A percentile compares a stretch with the other conserved stretches of the same genome.
phyloP scores from a whole-genome alignment of 2,888 invertebrate genomes.

The Podotricha telesiphe region DNA sequence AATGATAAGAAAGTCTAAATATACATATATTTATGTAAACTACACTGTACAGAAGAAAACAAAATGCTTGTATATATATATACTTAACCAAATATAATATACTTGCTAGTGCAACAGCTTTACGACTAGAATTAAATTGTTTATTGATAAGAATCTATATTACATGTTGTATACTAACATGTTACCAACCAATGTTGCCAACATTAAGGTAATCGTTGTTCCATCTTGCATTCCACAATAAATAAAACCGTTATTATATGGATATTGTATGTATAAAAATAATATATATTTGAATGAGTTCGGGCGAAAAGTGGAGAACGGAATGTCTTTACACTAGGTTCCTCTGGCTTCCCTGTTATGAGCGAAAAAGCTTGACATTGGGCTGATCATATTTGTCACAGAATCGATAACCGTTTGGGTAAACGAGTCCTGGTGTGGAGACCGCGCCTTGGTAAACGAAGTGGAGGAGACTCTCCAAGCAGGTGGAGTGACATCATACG shows the following conservation, averaged over 20 bases:
- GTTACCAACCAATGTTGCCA: too few relatives aligned
- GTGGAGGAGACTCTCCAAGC: too few relatives aligned
- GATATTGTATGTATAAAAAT: background rate
- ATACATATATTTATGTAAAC: background rate
- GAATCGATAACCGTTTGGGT: too few relatives aligned
- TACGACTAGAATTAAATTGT: constrained; percentile 37
- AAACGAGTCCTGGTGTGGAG: too few relatives aligned
- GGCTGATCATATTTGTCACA: too few relatives aligned
- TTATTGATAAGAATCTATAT: constrained; percentile 43
- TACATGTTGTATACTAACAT: constrained; percentile 35
- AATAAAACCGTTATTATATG: constrained; percentile 6
- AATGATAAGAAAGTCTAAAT: constrained; percentile 17
- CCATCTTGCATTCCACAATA: constrained; percentile 33
- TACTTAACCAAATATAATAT: constrained; percentile 22
- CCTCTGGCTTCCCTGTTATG: too few relatives aligned
- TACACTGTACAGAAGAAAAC: background rate
- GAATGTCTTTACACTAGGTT: too few relatives aligned
- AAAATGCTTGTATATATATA: background rate
- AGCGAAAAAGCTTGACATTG: too few relatives aligned
- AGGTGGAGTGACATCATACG: too few relatives aligned
- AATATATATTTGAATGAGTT: background rate
- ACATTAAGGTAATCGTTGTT: constrained; percentile 26
- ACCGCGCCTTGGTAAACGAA: too few relatives aligned
- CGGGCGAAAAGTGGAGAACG: too few relatives aligned
- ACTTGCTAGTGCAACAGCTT: constrained; percentile 29